A percentile compares a stretch with the other conserved stretches of the same genome.
phyloP scores from a whole-genome alignment of 2,113 vertebrate genomes.

The Scomber japonicus region DNA sequence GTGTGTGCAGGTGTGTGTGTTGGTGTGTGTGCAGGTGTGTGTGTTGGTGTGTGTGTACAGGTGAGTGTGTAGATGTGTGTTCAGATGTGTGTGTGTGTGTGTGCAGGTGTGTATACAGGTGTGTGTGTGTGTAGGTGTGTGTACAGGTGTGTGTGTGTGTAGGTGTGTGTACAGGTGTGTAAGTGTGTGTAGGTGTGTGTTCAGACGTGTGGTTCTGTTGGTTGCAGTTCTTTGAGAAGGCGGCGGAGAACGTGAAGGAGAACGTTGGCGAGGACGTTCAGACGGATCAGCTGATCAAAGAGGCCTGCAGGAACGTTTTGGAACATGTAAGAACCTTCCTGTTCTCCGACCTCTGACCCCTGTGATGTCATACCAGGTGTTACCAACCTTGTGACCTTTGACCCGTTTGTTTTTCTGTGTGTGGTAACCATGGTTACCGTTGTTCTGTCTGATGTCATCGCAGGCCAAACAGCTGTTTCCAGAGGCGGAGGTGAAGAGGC shows the following conservation, averaged over 20 bases:
- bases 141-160: neutral
- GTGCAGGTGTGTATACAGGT: too few species aligned
- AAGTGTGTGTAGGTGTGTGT: neutral
- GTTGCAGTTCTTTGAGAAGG: slow-evolving; percentile 94
- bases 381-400: neutral
- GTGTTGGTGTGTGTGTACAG: too few species aligned
- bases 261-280: slow-evolving; percentile 94
- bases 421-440: neutral
- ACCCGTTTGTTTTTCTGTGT: neutral
- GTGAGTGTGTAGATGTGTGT: too few species aligned
- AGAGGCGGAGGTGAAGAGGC: slow-evolving; percentile 87
- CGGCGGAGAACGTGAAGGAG: slow-evolving; percentile 92
- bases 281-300: slow-evolving; percentile 92
- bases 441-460: slow-evolving; percentile 32
- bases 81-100: too few species aligned
- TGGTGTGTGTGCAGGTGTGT: neutral
- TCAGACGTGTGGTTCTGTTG: neutral
- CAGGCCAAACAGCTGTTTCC: slow-evolving; percentile 96
- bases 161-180: neutral
- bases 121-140: neutral
- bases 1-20: neutral
- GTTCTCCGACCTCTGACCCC: neutral
- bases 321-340: slow-evolving; percentile 88
- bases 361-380: neutral
- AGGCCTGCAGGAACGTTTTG: slow-evolving; percentile 92